phyloP scores from a whole-genome alignment of 2,888 invertebrate genomes.

The Acanthosoma haemorrhoidale region DNA sequence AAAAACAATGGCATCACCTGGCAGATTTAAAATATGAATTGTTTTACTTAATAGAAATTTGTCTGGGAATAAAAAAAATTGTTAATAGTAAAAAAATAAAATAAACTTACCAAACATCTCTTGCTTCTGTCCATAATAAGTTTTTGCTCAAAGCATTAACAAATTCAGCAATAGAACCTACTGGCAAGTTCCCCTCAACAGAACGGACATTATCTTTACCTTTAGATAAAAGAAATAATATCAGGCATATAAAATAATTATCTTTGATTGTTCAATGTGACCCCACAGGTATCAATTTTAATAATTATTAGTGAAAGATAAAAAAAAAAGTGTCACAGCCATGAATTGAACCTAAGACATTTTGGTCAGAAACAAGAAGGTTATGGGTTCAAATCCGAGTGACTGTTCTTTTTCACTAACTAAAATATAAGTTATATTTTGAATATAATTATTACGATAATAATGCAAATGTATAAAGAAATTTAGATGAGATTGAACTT shows the following conservation, averaged over 20 bases:
- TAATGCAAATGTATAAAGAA: too few relatives aligned
- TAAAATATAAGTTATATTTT: too few relatives aligned
- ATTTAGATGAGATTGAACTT: too few relatives aligned
- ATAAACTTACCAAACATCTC: conserved; percentile 66
- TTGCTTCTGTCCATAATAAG: conserved; percentile 74
- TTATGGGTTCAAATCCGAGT: too few relatives aligned
- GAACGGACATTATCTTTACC: conserved; percentile 50
- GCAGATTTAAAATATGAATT: neutral
- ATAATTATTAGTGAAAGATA: too few relatives aligned
- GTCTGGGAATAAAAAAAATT: neutral
- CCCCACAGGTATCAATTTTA: too few relatives aligned
- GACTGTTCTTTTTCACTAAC: too few relatives aligned
- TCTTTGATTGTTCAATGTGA: too few relatives aligned
- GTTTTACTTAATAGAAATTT: neutral
- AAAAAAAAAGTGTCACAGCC: too few relatives aligned
- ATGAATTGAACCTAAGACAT: too few relatives aligned
- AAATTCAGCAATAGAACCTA: conserved; percentile 53
- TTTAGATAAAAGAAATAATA: conserved; percentile 42
- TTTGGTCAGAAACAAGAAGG: too few relatives aligned
- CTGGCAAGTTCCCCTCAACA: conserved; percentile 45
- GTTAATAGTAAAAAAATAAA: neutral
- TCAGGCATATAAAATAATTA: neutral
- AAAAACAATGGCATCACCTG: neutral
- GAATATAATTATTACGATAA: too few relatives aligned
- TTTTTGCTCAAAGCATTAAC: conserved; percentile 49